Percentiles rank a stretch among this genome's conserved stretches.
phyloP scores from a whole-genome alignment of 2,888 invertebrate genomes.

The Nyleta sp. region DNA sequence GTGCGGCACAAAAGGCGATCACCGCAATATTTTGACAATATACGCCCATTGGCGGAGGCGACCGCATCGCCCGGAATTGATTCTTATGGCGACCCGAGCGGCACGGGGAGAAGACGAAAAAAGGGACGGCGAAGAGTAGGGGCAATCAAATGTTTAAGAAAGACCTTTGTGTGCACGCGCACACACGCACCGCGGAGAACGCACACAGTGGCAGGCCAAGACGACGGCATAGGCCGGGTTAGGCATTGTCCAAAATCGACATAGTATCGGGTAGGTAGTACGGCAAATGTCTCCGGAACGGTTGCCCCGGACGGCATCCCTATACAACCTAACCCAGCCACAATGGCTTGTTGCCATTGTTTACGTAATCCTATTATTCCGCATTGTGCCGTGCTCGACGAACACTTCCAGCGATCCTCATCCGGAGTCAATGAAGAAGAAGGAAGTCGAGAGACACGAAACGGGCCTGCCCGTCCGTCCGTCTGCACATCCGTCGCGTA shows the following conservation, averaged over 20 bases:
- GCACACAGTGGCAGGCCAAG: slow-evolving; percentile 44
- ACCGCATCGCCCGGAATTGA: slow-evolving; percentile 67
- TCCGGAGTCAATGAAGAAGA: slow-evolving; percentile 68
- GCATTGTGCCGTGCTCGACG: slow-evolving; percentile 77
- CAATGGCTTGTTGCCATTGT: slow-evolving; percentile 82
- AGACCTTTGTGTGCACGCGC: slow-evolving; percentile 63
- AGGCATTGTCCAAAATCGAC: slow-evolving; percentile 77
- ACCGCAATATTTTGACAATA: slow-evolving; percentile 82
- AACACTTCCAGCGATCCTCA: slow-evolving; percentile 79
- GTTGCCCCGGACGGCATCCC: slow-evolving; percentile 48
- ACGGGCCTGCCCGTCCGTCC: slow-evolving; percentile 43
- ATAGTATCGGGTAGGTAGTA: slow-evolving; percentile 75
- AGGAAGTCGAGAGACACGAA: slow-evolving; percentile 65
- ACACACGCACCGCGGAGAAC: slow-evolving; percentile 22
- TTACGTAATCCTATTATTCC: slow-evolving; percentile 82
- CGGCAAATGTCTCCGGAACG: slow-evolving; percentile 75
- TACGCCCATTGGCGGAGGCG: slow-evolving; percentile 75
- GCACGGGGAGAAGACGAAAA: slow-evolving; percentile 27
- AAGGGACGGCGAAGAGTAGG: slow-evolving; percentile 57
- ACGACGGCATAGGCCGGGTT: slow-evolving; percentile 60
- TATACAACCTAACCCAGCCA: slow-evolving; percentile 68
- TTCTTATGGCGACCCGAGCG: slow-evolving; percentile 59
- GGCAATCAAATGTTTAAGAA: slow-evolving; percentile 54
- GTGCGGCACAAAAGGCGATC: slow-evolving; percentile 76
- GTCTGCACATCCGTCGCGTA: slow-evolving; percentile 59